A percentile compares a stretch with the other conserved stretches of the same genome.
Evolutionary conservation across 2,888 invertebrate species (phyloP).

Genomic region (Hirtodrosophila alboralis): DNA sequence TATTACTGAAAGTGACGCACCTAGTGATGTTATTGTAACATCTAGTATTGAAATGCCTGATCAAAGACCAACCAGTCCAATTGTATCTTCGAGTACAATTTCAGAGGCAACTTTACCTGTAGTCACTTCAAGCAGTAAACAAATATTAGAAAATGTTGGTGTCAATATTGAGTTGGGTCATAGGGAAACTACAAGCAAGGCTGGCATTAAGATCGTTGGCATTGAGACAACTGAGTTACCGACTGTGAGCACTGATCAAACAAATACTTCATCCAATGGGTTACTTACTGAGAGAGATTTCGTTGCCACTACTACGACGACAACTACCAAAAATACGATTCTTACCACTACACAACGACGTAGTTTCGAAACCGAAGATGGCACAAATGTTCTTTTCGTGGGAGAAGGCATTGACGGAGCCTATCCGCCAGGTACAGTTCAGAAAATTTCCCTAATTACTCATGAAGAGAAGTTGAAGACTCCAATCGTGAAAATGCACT

Average conservation of each 20-base stretch:
- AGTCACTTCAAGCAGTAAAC: constrained; percentile 42
- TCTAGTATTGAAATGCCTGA: constrained; percentile 81
- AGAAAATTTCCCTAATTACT: constrained; percentile 88
- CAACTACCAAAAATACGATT: constrained; percentile 73
- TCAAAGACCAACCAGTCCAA: constrained; percentile 60
- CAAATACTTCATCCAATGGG: constrained; percentile 40
- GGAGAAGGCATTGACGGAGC: constrained; percentile 78
- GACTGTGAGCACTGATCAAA: constrained; percentile 18
- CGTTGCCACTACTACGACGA: constrained; percentile 67
- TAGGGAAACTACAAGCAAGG: constrained; percentile 39
- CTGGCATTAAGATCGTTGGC: constrained; percentile 70
- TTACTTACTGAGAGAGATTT: constrained; percentile 40
- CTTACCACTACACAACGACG: constrained; percentile 77
- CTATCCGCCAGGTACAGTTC: constrained; percentile 77
- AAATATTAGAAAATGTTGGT: constrained; percentile 51
- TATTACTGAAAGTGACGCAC: constrained; percentile 72
- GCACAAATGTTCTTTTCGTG: constrained; percentile 80
- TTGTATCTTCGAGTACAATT: constrained; percentile 32
- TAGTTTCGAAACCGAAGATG: constrained; percentile 78
- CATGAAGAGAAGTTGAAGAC: constrained; percentile 89
- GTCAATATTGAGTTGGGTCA: constrained; percentile 58
- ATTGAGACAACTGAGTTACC: constrained; percentile 72
- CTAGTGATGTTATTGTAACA: constrained; percentile 75
- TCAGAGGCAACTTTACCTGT: constrained; percentile 36
- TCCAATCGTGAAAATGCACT: constrained; percentile 88